Conservation (phyloP, 2,113 vertebrate species). For the Pimephales promelas region DNA sequence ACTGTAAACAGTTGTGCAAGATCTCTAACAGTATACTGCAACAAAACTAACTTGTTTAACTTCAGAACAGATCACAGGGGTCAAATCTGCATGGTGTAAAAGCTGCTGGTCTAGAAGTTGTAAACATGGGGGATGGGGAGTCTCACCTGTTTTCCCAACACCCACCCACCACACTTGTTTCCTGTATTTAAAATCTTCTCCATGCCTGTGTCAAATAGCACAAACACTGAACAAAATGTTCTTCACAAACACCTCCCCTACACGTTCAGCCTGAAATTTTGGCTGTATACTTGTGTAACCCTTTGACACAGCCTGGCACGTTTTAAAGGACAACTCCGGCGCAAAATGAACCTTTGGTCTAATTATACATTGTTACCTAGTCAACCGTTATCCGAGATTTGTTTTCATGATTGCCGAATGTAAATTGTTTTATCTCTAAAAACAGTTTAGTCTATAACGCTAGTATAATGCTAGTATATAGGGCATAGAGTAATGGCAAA, state of each 20-base stretch:
- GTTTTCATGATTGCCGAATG: too few species aligned
- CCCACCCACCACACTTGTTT: not conserved
- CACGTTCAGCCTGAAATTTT: not conserved
- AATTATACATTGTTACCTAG: too few species aligned
- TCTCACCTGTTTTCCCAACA: constrained; percentile 11
- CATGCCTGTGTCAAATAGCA: not conserved
- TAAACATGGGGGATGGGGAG: not conserved
- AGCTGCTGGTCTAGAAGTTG: not conserved
- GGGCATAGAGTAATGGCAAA: too few species aligned
- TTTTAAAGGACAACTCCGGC: too few species aligned
- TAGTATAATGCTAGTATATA: too few species aligned
- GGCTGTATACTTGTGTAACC: not conserved
- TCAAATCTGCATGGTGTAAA: not conserved
- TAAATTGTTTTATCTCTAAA: too few species aligned
- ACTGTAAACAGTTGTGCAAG: not conserved
- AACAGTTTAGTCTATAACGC: too few species aligned
- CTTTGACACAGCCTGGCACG: not conserved
- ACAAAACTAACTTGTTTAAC: not conserved
- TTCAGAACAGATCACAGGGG: not conserved
- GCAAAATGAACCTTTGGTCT: too few species aligned
- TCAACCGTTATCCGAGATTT: too few species aligned
- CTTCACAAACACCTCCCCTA: not conserved
- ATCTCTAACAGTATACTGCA: not conserved
- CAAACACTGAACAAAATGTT: constrained; percentile 4
- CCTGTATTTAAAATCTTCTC: constrained; percentile 4